phyloP scores from a whole-genome alignment of 2,888 invertebrate genomes.

The Yponomeuta evonymella region DNA sequence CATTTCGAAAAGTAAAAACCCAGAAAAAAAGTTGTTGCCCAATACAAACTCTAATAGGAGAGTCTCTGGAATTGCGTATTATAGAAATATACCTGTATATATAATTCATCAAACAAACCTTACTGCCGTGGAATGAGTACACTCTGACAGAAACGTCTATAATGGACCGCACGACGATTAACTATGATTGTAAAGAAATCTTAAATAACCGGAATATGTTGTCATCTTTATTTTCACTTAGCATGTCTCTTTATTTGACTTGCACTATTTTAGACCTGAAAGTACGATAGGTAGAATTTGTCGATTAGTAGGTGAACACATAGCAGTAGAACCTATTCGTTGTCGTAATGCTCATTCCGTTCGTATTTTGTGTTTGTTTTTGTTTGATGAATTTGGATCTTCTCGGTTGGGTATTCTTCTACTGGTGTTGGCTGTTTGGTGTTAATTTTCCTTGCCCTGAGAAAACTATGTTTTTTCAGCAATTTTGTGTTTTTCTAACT shows the following conservation, averaged over 20 bases:
- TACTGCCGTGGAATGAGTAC: slow-evolving; percentile 14
- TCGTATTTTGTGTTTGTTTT: slow-evolving; percentile 32
- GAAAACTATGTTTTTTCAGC: slow-evolving; percentile 1
- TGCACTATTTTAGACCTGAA: background rate
- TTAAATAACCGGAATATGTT: background rate
- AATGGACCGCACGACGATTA: background rate
- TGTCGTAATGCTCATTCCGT: slow-evolving; percentile 11
- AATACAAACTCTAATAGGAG: too few species aligned
- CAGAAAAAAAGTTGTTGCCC: too few species aligned
- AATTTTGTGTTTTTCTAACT: background rate
- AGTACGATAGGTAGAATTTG: background rate
- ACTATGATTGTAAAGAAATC: background rate
- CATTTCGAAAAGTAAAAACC: too few species aligned
- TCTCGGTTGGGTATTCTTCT: slow-evolving; percentile 52
- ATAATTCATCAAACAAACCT: slow-evolving; percentile 52
- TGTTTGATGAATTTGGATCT: slow-evolving; percentile 58
- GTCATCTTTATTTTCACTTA: background rate
- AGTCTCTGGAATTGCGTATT: too few species aligned
- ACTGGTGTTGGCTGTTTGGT: slow-evolving; percentile 61
- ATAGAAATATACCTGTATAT: background rate
- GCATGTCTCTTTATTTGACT: background rate
- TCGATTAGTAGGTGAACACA: background rate
- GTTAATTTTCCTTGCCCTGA: slow-evolving; percentile 40
- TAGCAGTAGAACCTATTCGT: slow-evolving; percentile 1
- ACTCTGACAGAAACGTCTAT: background rate